A percentile compares a stretch with the other conserved stretches of the same genome.
These are phyloP conservation scores for Incurvaria masculella DNA, from an alignment of 2,888 invertebrate genomes.

Conservation along the genomic window DNA sequence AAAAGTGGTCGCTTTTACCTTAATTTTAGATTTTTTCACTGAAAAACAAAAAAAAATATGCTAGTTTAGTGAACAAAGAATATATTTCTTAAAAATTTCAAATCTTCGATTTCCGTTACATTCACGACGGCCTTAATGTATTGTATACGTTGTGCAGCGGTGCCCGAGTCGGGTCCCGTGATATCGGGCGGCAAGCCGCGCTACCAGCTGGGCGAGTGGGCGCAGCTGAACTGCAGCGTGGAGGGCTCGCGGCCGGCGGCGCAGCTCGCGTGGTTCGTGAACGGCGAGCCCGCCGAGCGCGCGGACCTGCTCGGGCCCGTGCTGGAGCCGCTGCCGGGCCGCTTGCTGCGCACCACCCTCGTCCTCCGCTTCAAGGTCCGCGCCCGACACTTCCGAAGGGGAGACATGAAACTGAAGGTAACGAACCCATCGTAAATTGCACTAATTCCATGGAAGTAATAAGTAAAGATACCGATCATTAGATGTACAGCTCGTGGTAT, in stretches of 20 bases:
- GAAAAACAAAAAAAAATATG: too few species aligned
- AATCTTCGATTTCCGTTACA: too few species aligned
- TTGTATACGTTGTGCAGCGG: slow-evolving; percentile 40
- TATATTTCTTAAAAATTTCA: too few species aligned
- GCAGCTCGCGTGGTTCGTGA: slow-evolving; percentile 58
- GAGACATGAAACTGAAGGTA: slow-evolving; percentile 71
- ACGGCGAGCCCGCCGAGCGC: slow-evolving; percentile 49
- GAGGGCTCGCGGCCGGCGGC: slow-evolving; percentile 60
- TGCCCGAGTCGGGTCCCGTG: slow-evolving; percentile 59
- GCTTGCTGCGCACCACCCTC: slow-evolving; percentile 63
- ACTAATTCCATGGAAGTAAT: too few species aligned
- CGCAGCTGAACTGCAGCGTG: slow-evolving; percentile 61
- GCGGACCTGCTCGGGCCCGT: slow-evolving; percentile 44
- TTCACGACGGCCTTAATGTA: too few species aligned
- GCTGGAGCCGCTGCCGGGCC: slow-evolving; percentile 50
- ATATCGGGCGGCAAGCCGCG: slow-evolving; percentile 57
- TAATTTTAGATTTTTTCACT: too few species aligned
- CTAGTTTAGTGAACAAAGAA: too few species aligned
- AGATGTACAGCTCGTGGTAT: too few species aligned
- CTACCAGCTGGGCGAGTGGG: slow-evolving; percentile 58
- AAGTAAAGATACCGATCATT: too few species aligned
- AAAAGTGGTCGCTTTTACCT: too few species aligned
- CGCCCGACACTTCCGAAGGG: slow-evolving; percentile 65
- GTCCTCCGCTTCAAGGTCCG: slow-evolving; percentile 67
- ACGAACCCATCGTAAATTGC: too few species aligned